phyloP scores from a whole-genome alignment of 2,113 vertebrate genomes.

The Petromus typicus region DNA sequence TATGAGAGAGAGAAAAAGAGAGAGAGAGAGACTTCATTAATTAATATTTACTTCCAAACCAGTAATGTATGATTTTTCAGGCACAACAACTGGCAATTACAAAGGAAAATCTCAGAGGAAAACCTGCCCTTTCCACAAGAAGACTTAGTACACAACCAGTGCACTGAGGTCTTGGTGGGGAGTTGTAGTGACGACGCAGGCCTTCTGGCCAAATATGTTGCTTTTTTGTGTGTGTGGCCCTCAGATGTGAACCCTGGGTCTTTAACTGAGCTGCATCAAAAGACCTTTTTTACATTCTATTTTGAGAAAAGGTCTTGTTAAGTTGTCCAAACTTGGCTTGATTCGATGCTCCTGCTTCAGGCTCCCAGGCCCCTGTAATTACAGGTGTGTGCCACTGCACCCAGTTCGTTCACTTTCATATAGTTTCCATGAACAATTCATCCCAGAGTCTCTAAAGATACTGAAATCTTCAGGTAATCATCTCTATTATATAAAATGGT shows the following conservation, averaged over 20 bases:
- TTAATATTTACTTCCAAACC: neutral
- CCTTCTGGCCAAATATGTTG: neutral
- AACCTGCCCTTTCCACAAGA: neutral
- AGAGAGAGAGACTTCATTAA: neutral
- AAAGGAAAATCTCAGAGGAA: neutral
- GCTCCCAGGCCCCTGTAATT: neutral
- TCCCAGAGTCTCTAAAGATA: neutral
- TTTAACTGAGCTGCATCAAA: neutral
- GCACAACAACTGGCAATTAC: neutral
- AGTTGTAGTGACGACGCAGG: neutral
- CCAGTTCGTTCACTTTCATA: neutral
- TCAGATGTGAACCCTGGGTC: neutral
- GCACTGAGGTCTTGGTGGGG: neutral
- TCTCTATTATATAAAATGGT: neutral
- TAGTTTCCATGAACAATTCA: neutral
- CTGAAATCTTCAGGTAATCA: neutral
- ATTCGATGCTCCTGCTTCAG: neutral
- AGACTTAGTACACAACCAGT: neutral
- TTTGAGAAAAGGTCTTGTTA: neutral
- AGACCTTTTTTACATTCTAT: neutral
- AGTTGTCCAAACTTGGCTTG: neutral
- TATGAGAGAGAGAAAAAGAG: too few species aligned
- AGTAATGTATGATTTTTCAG: neutral
- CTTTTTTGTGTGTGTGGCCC: neutral
- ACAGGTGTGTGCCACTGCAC: neutral